Conservation (phyloP, 2,888 invertebrate species). For the Eudasyphora cyanicolor region DNA sequence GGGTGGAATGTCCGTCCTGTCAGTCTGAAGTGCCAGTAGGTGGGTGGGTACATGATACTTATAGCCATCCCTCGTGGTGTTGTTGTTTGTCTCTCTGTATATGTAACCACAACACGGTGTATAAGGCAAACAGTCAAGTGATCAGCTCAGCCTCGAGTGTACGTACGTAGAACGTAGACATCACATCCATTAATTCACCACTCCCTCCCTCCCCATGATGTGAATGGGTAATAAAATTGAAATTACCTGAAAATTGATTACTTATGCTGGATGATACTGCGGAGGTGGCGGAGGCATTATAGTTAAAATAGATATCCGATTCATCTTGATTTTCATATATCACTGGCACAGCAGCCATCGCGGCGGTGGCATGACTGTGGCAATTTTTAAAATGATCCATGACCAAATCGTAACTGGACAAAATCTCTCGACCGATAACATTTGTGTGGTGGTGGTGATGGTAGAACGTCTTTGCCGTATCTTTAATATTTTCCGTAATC, state of each 20-base stretch:
- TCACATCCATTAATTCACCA: no score
- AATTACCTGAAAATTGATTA: constrained; percentile 60
- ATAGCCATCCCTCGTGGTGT: neutral
- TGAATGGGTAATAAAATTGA: neutral
- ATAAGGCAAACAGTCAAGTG: neutral
- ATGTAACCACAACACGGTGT: no score
- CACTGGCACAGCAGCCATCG: constrained; percentile 27
- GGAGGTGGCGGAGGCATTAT: constrained; percentile 30
- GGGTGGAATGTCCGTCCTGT: no score
- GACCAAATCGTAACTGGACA: constrained; percentile 61
- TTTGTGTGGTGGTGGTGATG: no score
- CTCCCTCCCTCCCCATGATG: neutral
- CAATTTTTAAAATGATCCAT: constrained; percentile 63
- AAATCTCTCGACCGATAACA: constrained; percentile 56
- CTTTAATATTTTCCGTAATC: constrained; percentile 63
- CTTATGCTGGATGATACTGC: constrained; percentile 20
- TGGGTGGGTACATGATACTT: neutral
- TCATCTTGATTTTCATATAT: constrained; percentile 61
- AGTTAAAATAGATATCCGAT: constrained; percentile 58
- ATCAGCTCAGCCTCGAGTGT: neutral
- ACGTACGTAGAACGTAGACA: no score
- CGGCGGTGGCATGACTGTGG: constrained; percentile 41
- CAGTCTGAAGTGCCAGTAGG: no score
- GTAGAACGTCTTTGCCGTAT: constrained; percentile 61
- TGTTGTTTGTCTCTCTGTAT: neutral